Evolutionary conservation across 2,888 invertebrate genomes (phyloP), one percentile per base, ranked within the genome.

Genomic region (Fissipunctia ypsillon): DNA sequence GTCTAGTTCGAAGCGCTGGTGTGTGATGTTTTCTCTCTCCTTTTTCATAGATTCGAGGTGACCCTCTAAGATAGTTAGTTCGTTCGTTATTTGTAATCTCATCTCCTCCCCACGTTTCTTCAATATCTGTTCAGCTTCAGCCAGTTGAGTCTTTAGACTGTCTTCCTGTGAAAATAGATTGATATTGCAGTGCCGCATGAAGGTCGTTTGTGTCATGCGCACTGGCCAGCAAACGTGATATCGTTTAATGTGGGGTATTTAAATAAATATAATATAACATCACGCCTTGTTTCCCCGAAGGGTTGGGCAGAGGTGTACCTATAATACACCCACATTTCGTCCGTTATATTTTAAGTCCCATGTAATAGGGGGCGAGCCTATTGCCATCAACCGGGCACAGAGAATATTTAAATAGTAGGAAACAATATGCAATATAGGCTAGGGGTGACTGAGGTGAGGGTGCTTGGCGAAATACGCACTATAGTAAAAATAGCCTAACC

Each of bases 61-160:
- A 0, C 70, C 76, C 31, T 94, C 94, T 14, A 96, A 80, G n/a
- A 91, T 79, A 2, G 72, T 14, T 3, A 96, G 89, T 79, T 96
- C 96, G 28, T 85, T 87, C 0, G 94, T 87, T 84, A 96, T 94
- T 75, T 95, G 94, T 1, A 54, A 38, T 16, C 93, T 90, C 94
- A 96, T 93, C 1, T 94, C 94, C 70, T 95, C 94, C 54, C 94
- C 94, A 57, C 93, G 93, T 60, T 87, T 85, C 14, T 84, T 88
- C 3, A 96, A 84, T 0, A 89, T 79, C 12, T 90, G 60, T 78
- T 95, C 95, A 0, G 95, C 95, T 84, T 94, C 91, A 3, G 86
- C 79, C 2, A 95, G 70, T 71, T 95, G 94, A 0, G 67, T 66
- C 87, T 94, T 94, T 0, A 96, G 69, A 50, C 84, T 91, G 22